Evolutionary conservation across 2,797 vertebrate genomes (phyloP), one percentile per base, ranked within the genome.

Genomic region (Microchirus variegatus): DNA sequence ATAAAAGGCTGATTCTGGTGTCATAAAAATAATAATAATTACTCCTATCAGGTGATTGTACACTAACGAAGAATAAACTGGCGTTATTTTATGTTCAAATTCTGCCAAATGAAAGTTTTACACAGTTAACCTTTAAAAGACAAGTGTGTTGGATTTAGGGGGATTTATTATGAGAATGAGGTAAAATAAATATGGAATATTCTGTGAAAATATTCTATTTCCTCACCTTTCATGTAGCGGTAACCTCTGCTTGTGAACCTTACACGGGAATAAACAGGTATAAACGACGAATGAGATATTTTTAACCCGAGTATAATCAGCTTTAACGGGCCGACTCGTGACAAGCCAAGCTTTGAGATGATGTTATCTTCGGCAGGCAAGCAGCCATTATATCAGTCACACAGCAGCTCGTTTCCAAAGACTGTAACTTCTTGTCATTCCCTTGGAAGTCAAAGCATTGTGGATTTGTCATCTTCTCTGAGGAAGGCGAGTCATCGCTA

Each of bases 401-500:
- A 87, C 85, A 58, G 80, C 80, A 64, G 85, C 77, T 87, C 79
- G 53, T 70, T 80, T 80, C 79, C 82, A 86, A 85, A 82, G 76
- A 78, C 84, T 83, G 81, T 72, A 88, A 75, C 81, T 58, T 88
- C 80, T 87, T 84, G 89, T 89, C 87, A 88, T 80, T 88, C 81
- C 63, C 70, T 59, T 48, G 59, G 80, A 89, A 87, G 90, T 86
- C 85, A 85, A 81, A 85, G 85, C 78, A 31, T 69, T 81, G 73
- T 59, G 83, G 84, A 81, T 89, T 90, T 91, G 88, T 90, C 83
- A 86, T 89, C 88, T 83, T 85, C 85, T 84, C 70, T 2, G 57
- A 79, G 88, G 86, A 87, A 85, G 83, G 89, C 83, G 75, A 87
- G 88, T 91, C 88, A 86, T 91, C 73, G 84, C 85, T 82, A 82